Base-by-base conservation (phyloP, 2,888 invertebrate species). In the Platypus cylindrus region DNA sequence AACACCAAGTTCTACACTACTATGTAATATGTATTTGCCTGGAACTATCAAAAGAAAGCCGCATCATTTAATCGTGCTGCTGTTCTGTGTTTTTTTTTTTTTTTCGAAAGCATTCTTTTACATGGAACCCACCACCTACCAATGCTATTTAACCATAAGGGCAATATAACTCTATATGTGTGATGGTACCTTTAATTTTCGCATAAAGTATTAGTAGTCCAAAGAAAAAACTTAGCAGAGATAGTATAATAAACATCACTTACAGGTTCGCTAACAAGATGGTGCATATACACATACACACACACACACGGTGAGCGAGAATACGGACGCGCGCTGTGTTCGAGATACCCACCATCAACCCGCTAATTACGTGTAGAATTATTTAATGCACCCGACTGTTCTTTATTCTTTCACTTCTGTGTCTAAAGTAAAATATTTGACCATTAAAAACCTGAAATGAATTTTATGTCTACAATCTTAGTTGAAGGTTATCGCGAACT, bases 391-490 rank as follows among this genome's bases (percentile, higher is more conserved):
- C 45, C 40, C 36, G 31, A 29, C 33, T 46, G 46, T 48, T 47
- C 49, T 45, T 46, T 48, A 49, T 49, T 46, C 50, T 45, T 48
- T 44, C 48, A 46, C 52, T 48, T 48, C 52, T 49, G 45, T 51
- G 48, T 50, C 42, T 48, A 45, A 48, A 51, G 50, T 53, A 47
- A 51, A 53, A 52, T 53, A 53, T 53, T 53, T 48, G 49, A 53
- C 48, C 52, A 53, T 51, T 52, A 49, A 53, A 49, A 52, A 51
- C 52, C 51, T 53, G 53, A 53, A 53, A 52, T 51, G 51, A 51
- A 53, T 52, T 53, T 53, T 51, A 53, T 50, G 53, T 50, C 53
- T 52, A 52, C 53, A 50, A 52, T 53, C 49, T 48, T 51, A 49
- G 50, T 46, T 48, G 53, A 53, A 53, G 53, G 53, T 51, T 53